Evolutionary conservation across 2,113 vertebrate genomes (phyloP).

Genomic region (Cyanoramphus novaezelandiae): DNA sequence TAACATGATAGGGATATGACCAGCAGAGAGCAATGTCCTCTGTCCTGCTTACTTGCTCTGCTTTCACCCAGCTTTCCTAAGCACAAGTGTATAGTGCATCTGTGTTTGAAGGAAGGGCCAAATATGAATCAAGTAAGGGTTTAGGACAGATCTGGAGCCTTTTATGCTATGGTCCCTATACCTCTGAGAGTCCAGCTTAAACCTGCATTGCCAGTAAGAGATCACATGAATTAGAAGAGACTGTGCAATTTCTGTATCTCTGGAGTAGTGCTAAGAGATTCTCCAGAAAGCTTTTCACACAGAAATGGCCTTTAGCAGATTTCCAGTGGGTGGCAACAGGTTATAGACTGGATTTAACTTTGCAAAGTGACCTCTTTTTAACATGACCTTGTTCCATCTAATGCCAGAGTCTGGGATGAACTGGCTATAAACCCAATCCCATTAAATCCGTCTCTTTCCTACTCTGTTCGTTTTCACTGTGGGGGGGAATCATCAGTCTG

Average conservation of each 20-base stretch:
- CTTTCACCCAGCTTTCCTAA: background rate
- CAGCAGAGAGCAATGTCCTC: background rate
- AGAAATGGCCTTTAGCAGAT: background rate
- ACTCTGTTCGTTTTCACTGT: background rate
- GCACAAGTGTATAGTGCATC: background rate
- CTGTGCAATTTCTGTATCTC: background rate
- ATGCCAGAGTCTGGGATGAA: background rate
- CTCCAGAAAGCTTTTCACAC: rapidly evolving
- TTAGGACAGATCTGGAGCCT: background rate
- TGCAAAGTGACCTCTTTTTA: background rate
- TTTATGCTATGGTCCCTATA: rapidly evolving
- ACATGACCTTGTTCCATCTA: background rate
- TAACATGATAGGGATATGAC: background rate
- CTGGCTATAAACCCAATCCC: background rate
- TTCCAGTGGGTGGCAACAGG: no score
- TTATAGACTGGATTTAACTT: background rate
- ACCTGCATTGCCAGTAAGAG: background rate
- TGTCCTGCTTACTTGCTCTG: background rate
- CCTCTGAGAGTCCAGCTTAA: background rate
- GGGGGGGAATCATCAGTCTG: background rate
- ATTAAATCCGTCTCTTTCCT: background rate
- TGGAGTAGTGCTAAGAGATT: background rate
- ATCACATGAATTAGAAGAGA: background rate
- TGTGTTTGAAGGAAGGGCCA: background rate
- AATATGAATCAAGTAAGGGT: background rate